Percentiles rank a stretch among this genome's conserved stretches.
phyloP scores from a whole-genome alignment of 2,888 invertebrate species.

The Apantesis nais region DNA sequence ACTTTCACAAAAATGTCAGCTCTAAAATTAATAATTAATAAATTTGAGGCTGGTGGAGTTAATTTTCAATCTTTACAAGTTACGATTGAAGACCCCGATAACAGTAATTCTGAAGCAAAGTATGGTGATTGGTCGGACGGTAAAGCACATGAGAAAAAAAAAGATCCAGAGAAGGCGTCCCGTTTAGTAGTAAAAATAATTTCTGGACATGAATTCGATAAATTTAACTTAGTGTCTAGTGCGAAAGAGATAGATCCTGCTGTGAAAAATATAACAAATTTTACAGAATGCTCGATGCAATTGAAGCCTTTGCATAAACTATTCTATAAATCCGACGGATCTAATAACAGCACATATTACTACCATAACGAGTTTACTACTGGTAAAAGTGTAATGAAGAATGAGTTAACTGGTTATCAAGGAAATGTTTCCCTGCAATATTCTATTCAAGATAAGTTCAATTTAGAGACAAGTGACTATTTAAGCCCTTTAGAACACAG shows the following conservation, averaged over 20 bases:
- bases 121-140: conserved; percentile 74
- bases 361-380: conserved; percentile 26
- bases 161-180: conserved; percentile 62
- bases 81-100: conserved; percentile 63
- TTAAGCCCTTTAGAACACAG: conserved; percentile 74
- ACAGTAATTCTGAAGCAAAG: conserved; percentile 49
- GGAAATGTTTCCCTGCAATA: conserved; percentile 26
- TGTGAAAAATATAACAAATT: conserved; percentile 37
- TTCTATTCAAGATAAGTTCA: conserved; percentile 31
- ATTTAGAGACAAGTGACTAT: conserved; percentile 31
- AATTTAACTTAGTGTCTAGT: conserved; percentile 70
- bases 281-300: conserved; percentile 25
- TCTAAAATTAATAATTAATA: conserved; percentile 76
- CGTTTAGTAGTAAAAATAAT: conserved; percentile 76
- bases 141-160: conserved; percentile 58
- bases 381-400: conserved; percentile 16
- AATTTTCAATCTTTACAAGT: conserved; percentile 71
- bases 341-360: conserved; percentile 19
- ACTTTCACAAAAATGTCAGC: conserved; percentile 68
- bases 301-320: conserved; percentile 23
- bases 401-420: conserved; percentile 27
- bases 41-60: conserved; percentile 68
- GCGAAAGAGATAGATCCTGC: conserved; percentile 58
- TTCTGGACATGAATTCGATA: conserved; percentile 61
- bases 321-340: conserved; percentile 24